phyloP scores from a whole-genome alignment of 2,797 vertebrate species.

The Squalus acanthias region DNA sequence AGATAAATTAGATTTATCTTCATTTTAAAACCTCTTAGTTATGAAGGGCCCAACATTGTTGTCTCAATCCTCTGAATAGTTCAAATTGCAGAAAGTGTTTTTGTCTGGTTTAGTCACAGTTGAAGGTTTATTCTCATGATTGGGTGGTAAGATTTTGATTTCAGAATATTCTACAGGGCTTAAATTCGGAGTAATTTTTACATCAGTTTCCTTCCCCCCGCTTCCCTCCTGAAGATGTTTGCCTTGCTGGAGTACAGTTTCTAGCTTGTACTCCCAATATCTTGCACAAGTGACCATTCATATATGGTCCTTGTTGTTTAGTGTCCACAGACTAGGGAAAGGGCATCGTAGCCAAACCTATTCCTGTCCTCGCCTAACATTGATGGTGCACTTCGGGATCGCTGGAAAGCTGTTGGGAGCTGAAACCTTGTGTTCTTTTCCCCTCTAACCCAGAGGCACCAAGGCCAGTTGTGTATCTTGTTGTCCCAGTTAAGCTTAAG shows the following conservation, averaged over 20 bases:
- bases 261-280: background rate
- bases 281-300: background rate
- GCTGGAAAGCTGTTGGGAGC: background rate
- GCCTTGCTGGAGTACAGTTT: background rate
- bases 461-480: background rate
- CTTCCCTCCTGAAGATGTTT: background rate
- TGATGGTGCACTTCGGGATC: background rate
- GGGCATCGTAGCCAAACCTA: background rate
- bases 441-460: background rate
- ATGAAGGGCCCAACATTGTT: background rate
- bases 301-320: background rate
- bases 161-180: background rate
- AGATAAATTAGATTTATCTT: background rate
- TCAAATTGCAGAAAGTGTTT: background rate
- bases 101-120: background rate
- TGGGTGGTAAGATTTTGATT: background rate
- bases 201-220: background rate
- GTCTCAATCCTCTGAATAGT: background rate
- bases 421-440: background rate
- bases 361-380: background rate
- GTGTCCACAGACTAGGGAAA: background rate
- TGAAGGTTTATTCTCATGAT: background rate
- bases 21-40: background rate
- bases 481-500: background rate
- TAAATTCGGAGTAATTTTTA: background rate